Percentiles rank a stretch among this genome's conserved stretches.
Conservation (phyloP, 2,888 invertebrate genomes). For the Mesochorus sp. region DNA sequence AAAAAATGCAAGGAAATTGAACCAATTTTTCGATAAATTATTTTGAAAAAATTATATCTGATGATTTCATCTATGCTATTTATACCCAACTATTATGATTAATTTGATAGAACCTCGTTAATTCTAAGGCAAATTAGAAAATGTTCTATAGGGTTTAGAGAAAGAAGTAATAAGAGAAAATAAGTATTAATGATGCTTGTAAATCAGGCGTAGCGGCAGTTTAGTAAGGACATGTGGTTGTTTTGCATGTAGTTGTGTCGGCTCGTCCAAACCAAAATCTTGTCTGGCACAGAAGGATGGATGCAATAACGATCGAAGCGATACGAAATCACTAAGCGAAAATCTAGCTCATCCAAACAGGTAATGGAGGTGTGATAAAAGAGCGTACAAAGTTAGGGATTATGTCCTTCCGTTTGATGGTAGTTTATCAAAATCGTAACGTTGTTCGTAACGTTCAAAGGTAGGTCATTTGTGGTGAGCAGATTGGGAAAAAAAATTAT, state of each 20-base stretch:
- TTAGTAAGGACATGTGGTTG: slow-evolving; percentile 80
- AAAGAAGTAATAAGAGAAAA: slow-evolving; percentile 15
- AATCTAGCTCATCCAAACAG: slow-evolving; percentile 79
- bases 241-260: slow-evolving; percentile 85
- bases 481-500: no score
- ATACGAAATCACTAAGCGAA: slow-evolving; percentile 83
- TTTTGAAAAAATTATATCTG: no score
- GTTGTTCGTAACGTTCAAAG: slow-evolving; percentile 17
- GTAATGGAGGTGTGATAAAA: no score
- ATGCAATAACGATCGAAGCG: slow-evolving; percentile 83
- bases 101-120: no score
- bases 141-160: neutral
- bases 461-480: no score
- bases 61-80: no score
- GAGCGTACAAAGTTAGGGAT: slow-evolving; percentile 22
- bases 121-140: neutral
- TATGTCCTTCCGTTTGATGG: neutral
- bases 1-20: no score
- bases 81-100: no score
- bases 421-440: slow-evolving; percentile 3
- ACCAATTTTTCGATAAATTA: no score
- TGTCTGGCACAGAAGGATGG: slow-evolving; percentile 85
- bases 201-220: slow-evolving; percentile 73
- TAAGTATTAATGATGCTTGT: slow-evolving; percentile 67
- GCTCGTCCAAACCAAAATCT: slow-evolving; percentile 86